Evolutionary conservation across 2,113 vertebrate genomes (phyloP), one percentile per base, ranked within the genome.

Genomic region (Myxocyprinus asiaticus): DNA sequence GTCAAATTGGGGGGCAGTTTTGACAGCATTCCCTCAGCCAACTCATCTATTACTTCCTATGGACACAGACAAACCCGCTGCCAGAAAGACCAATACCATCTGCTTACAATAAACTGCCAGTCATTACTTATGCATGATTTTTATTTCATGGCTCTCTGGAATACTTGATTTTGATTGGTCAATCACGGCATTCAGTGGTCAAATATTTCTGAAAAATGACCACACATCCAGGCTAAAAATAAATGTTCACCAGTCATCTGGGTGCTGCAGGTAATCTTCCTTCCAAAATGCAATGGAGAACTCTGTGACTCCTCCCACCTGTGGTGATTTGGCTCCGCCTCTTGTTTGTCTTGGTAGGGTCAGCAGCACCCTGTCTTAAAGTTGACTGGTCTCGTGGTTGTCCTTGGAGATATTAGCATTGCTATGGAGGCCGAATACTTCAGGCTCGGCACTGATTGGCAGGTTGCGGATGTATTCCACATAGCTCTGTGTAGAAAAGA

Each of bases 321-420:
- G 96, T 79, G 96, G 90, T 65, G 95, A 96, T 74, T 95, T 97
- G 66, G 90, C 94, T 80, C 92, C 90, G 44, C 93, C 94, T 14
- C 93, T 92, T 10, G 91, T 88, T 91, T 97, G 92, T 81, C 96
- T 92, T 8, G 95, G 97, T 79, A 98, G 89, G 58, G 96, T 98
- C 85, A 95, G 86, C 80, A 98, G 90, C 45, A 97, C 94, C 43
- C 96, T 94, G 6, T 90, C 87, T 71, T 98, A 93, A 8, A 98
- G 94, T 85, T 95, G 94, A 88, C 95, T 97, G 79, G 96, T 98
- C 88, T 98, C 96, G 84, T 97, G 95, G 90, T 96, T 96, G 83
- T 98, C 96, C 84, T 97, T 98, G 4, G 95, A 96, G 88, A 98
- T 98, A 82, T 98, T 95, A 6, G 94, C 96, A 1, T 97, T 98